phyloP scores from a whole-genome alignment of 2,888 invertebrate species.

The Phytoseiulus persimilis region DNA sequence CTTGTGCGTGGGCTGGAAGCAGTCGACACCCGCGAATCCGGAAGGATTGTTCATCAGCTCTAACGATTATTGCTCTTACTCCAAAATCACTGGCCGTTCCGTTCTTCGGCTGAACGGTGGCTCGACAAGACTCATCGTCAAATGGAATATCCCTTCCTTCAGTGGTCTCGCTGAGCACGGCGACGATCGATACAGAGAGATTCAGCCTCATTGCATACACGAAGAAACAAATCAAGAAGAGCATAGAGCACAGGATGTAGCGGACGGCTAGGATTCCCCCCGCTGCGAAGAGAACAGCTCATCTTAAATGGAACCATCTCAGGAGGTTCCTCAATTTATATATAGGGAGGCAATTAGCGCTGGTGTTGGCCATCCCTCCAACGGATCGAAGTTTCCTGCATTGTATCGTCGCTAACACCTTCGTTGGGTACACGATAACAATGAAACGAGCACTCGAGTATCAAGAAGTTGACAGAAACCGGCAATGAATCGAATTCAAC shows the following conservation, averaged over 20 bases:
- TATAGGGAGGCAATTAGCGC: no score
- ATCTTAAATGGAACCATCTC: no score
- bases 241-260: not conserved
- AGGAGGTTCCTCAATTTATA: no score
- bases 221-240: not conserved
- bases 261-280: not conserved
- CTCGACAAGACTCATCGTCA: conserved; percentile 8
- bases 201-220: conserved; percentile 25
- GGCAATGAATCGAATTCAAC: no score
- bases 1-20: no score
- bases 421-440: no score
- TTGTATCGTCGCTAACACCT: no score
- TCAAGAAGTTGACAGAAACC: not conserved
- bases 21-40: no score
- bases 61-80: not conserved
- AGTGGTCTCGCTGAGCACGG: not conserved
- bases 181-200: not conserved
- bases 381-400: no score
- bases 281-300: not conserved
- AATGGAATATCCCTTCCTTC: no score
- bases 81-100: not conserved
- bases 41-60: no score
- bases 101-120: not conserved
- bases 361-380: no score
- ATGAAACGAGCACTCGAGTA: not conserved